Evolutionary conservation across 2,113 vertebrate species (phyloP).

Genomic region (Setophaga kirtlandii): DNA sequence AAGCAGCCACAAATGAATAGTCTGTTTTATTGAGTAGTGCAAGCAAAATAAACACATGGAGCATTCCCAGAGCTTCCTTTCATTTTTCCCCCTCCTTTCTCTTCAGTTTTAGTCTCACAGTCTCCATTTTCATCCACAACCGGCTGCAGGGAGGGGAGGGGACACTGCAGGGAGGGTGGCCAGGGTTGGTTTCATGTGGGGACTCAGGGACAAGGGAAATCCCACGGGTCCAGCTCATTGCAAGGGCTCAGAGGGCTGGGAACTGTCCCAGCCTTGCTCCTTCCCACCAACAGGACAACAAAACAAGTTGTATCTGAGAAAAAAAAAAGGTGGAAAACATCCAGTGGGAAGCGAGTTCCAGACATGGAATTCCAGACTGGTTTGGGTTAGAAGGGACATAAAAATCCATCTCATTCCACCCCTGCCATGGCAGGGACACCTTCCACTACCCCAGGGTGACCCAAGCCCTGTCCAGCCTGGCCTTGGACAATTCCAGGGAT

Average conservation of each 20-base stretch:
- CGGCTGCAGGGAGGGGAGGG: background rate
- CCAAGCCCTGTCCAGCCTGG: rapidly evolving
- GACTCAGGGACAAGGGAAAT: background rate
- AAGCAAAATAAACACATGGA: background rate
- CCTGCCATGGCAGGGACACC: background rate
- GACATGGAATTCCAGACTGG: background rate
- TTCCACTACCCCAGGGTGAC: rapidly evolving
- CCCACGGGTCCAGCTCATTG: background rate
- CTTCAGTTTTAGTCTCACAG: background rate
- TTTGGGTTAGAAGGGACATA: background rate
- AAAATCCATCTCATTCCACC: rapidly evolving
- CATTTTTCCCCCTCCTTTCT: background rate
- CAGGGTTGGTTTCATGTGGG: background rate
- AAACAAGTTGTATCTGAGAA: background rate
- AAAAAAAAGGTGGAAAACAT: background rate
- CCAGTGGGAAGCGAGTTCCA: background rate
- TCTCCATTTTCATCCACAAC: background rate
- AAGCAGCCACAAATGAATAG: background rate
- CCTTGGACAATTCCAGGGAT: background rate
- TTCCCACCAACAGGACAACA: background rate
- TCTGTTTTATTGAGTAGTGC: background rate
- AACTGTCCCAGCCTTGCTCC: background rate
- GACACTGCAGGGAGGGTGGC: background rate
- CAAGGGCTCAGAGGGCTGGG: background rate
- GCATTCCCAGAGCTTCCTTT: background rate